phyloP scores from a whole-genome alignment of 2,888 invertebrate genomes.

The Arge pagana region DNA sequence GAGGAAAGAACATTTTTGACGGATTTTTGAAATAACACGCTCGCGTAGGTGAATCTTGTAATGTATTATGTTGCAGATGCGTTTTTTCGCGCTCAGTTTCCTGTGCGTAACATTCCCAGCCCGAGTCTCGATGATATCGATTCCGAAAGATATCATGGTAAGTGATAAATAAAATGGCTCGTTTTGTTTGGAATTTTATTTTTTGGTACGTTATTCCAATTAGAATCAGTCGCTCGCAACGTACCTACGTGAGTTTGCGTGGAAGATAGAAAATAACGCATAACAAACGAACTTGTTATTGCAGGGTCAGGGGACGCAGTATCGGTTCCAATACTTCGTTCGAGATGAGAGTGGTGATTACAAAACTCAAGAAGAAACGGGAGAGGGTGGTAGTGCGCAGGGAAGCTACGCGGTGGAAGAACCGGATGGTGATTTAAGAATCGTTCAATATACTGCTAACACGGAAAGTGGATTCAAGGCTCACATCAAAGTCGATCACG shows the following conservation, averaged over 20 bases:
- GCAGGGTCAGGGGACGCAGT: slow-evolving; percentile 17
- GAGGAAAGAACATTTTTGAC: too few species aligned
- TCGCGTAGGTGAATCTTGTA: too few species aligned
- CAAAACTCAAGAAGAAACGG: slow-evolving; percentile 40
- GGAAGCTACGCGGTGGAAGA: slow-evolving; percentile 39
- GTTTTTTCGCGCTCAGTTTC: slow-evolving; percentile 2
- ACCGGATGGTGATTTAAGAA: slow-evolving; percentile 38
- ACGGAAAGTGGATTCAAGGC: slow-evolving; percentile 38
- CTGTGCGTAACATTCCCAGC: slow-evolving; percentile 4
- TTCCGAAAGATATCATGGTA: slow-evolving; percentile 5
- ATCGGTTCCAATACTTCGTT: slow-evolving; percentile 34
- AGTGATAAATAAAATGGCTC: slow-evolving; percentile 1
- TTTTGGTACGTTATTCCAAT: background rate
- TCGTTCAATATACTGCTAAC: slow-evolving; percentile 40
- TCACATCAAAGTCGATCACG: slow-evolving; percentile 32
- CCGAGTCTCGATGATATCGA: slow-evolving; percentile 9
- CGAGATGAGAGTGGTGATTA: slow-evolving; percentile 35
- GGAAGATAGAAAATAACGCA: background rate
- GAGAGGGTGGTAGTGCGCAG: slow-evolving; percentile 36
- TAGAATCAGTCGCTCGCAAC: background rate
- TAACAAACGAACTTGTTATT: background rate
- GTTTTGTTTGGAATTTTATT: background rate
- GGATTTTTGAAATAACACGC: too few species aligned
- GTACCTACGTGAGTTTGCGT: background rate
- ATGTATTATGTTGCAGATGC: slow-evolving; percentile 8